phyloP scores from a whole-genome alignment of 2,888 invertebrate genomes.

The Pimpla rufipes region DNA sequence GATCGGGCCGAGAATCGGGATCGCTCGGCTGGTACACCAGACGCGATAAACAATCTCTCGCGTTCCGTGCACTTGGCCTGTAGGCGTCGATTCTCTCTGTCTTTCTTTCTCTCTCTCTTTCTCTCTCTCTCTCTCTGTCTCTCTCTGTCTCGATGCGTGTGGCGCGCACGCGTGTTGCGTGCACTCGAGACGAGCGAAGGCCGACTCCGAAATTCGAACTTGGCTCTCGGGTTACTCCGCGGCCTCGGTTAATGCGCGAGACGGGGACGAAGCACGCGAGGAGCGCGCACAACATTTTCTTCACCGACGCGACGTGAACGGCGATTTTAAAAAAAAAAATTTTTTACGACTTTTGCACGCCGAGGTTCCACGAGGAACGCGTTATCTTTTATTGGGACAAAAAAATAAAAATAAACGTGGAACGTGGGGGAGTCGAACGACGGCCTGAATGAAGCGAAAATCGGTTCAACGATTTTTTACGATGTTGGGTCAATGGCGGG shows the following conservation, averaged over 20 bases:
- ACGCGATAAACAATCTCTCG: slow-evolving; percentile 62
- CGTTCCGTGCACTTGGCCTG: slow-evolving; percentile 60
- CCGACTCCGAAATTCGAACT: slow-evolving; percentile 68
- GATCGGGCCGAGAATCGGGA: slow-evolving; percentile 6
- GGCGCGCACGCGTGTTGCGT: slow-evolving; percentile 4
- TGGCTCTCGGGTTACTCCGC: slow-evolving; percentile 58
- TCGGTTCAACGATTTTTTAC: too few relatives aligned
- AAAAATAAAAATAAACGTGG: too few relatives aligned
- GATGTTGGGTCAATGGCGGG: too few relatives aligned
- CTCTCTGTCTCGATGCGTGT: background rate
- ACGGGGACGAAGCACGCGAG: slow-evolving; percentile 18
- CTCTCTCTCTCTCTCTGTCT: background rate
- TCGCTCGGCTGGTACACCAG: slow-evolving; percentile 56
- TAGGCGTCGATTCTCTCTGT: slow-evolving; percentile 36
- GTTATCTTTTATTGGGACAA: too few relatives aligned
- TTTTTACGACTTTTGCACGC: too few relatives aligned
- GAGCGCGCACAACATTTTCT: background rate
- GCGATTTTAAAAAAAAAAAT: too few relatives aligned
- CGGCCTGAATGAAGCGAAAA: too few relatives aligned
- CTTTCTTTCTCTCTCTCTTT: background rate
- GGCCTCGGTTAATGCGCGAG: slow-evolving; percentile 20
- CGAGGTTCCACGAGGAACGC: too few relatives aligned
- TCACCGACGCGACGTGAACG: too few relatives aligned
- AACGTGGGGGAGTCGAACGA: too few relatives aligned
- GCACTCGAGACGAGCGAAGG: slow-evolving; percentile 61